Evolutionary conservation across 2,888 invertebrate genomes (phyloP).

Genomic region (Drosophila picticornis): DNA sequence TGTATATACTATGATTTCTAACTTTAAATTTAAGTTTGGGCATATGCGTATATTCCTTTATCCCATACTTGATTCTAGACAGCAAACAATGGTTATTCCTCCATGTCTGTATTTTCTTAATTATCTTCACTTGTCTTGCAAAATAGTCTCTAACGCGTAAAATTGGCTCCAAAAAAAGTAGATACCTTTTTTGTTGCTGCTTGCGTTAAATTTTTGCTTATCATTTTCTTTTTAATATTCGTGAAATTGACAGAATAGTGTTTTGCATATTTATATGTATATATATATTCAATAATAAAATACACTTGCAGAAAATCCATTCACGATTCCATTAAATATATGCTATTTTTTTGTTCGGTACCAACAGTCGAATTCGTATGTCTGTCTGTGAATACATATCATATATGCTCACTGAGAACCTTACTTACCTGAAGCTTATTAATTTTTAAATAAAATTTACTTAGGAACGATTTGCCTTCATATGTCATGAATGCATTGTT

Average conservation of each 20-base stretch:
- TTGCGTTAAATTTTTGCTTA: no score
- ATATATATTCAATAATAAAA: no score
- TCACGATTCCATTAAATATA: background rate
- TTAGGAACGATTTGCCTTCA: slow-evolving; percentile 82
- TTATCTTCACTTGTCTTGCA: background rate
- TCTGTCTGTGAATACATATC: background rate
- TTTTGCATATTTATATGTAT: no score
- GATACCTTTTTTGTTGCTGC: no score
- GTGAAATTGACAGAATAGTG: no score
- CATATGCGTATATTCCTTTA: background rate
- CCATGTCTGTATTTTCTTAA: background rate
- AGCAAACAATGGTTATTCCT: background rate
- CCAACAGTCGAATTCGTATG: background rate
- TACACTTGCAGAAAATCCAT: background rate
- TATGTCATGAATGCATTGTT: slow-evolving; percentile 84
- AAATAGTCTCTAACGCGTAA: background rate
- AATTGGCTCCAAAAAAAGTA: no score
- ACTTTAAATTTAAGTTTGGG: background rate
- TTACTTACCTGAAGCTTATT: slow-evolving; percentile 81
- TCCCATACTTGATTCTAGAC: background rate
- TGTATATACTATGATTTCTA: background rate
- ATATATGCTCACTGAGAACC: background rate
- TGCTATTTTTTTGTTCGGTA: background rate
- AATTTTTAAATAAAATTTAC: slow-evolving; percentile 81
- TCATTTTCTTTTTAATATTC: background rate